Base-by-base conservation (phyloP, 2,888 invertebrate species). In the Mesorhabditis spiculigera region DNA sequence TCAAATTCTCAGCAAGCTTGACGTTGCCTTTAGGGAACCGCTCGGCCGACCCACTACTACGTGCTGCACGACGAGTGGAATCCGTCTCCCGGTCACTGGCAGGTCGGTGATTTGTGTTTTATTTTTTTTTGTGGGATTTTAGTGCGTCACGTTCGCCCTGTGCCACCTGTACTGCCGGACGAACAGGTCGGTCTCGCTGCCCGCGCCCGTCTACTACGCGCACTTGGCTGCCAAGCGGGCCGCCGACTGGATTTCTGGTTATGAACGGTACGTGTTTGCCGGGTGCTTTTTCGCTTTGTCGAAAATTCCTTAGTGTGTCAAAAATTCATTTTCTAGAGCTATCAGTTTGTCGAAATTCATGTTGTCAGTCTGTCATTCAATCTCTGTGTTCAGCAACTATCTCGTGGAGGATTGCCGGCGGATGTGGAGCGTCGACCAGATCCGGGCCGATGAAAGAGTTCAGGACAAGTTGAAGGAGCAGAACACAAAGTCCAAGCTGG, bases 1-100 rank as follows among this genome's bases (percentile, higher is more conserved):
- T 28, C 28, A 28, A 28, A 28, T 82, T 80, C 8, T 63, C 58
- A 13, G 10, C 58, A 58, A 58, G 10, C 58, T 58, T n/a, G n/a
- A 10, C n/a, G n/a, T 58, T 10, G 58, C n/a, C 58, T n/a, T 13
- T n/a, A 13, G 13, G 58, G 58, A 13, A 58, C 58, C n/a, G 10
- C 58, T 58, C 58, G 58, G 10, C 58, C 58, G n/a, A n/a, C 58
- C n/a, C 58, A 58, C 3, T 58, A 58, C 58, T 58, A 58, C 3
- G 58, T 58, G 58, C n/a, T 58, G 58, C 58, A 58, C n/a, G 58
- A 58, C 58, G n/a, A 10, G n/a, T 58, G 58, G 58, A n/a, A 10
- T 2, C 58, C 58, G n/a, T 13, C 13, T 58, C 58, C 58, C 13
- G 10, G 13, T 10, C n/a, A 13, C 58, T 58, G 58, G 58, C 58